These are phyloP conservation scores for Syrmaticus mikado DNA, from an alignment of 2,113 vertebrate genomes.

Conservation along the genomic window DNA sequence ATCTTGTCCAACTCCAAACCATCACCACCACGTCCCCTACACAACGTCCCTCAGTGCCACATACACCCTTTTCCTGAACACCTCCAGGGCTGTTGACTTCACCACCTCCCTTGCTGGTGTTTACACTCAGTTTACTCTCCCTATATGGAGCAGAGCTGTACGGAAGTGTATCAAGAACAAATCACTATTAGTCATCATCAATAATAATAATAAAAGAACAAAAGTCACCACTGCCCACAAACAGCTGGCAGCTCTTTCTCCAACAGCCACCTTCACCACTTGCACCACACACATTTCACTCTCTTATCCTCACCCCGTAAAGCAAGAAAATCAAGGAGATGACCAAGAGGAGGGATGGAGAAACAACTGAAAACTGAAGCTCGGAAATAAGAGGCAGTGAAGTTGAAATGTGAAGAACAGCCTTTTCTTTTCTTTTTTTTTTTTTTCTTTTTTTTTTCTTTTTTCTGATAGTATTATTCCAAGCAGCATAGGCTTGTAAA, in stretches of 20 bases:
- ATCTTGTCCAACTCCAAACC: no score
- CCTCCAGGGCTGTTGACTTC: no score
- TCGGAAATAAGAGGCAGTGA: constrained; percentile 6
- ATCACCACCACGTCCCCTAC: no score
- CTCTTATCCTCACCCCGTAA: neutral
- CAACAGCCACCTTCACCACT: accelerated
- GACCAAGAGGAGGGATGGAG: neutral
- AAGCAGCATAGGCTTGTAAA: constrained; percentile 53
- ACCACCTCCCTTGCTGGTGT: neutral
- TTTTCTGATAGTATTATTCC: constrained; percentile 45
- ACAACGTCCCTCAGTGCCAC: no score
- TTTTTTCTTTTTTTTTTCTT: neutral
- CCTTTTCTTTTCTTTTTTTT: neutral
- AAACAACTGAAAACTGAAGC: neutral
- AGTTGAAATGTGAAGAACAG: constrained; percentile 35
- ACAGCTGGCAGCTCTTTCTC: neutral
- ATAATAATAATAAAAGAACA: neutral
- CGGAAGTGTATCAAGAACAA: neutral
- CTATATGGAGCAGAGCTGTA: neutral
- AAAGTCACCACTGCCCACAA: neutral
- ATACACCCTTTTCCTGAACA: no score
- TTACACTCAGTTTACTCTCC: neutral
- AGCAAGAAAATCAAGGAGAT: neutral
- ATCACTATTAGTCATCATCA: neutral
- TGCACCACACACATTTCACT: no score